Conservation (phyloP, 1,140 invertebrate genomes). For the Akabosia matsudoensis region DNA sequence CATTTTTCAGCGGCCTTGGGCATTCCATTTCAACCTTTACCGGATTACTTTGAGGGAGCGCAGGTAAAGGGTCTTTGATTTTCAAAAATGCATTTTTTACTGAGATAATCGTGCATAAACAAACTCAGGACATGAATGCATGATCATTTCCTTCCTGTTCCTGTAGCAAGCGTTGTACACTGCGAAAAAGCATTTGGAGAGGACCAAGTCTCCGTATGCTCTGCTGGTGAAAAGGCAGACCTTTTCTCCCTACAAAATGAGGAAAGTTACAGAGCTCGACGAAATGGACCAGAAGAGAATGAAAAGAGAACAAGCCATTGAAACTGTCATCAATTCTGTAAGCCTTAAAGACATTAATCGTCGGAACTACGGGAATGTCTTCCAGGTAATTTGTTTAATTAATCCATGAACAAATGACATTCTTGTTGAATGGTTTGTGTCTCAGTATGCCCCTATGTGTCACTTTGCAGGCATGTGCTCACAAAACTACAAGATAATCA, state of each 20-base stretch:
- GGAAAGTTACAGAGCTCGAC: constrained; percentile 39
- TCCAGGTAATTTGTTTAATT: constrained; percentile 47
- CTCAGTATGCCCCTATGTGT: too few species aligned
- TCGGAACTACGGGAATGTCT: constrained; percentile 56
- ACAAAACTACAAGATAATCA: too few species aligned
- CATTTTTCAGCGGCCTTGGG: constrained; percentile 52
- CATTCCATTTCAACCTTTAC: constrained; percentile 54
- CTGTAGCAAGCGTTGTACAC: constrained; percentile 50
- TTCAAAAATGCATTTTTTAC: too few species aligned
- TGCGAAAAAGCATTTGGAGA: constrained; percentile 53
- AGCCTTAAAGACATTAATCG: constrained; percentile 51
- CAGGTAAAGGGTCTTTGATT: constrained; percentile 29
- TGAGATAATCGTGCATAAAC: too few species aligned
- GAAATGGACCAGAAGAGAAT: constrained; percentile 41
- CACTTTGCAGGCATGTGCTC: too few species aligned
- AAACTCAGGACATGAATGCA: too few species aligned
- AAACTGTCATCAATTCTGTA: constrained; percentile 41
- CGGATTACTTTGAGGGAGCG: constrained; percentile 54
- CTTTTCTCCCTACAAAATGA: constrained; percentile 53
- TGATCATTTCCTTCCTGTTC: not conserved
- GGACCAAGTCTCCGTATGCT: constrained; percentile 51
- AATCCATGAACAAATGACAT: too few species aligned
- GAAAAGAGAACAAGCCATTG: constrained; percentile 51
- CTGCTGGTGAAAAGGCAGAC: constrained; percentile 54
- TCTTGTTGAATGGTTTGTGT: too few species aligned